Percentiles rank a stretch among this genome's conserved stretches.
Evolutionary conservation across 2,113 vertebrate genomes (phyloP).

Genomic region (Callocephalon fimbriatum): DNA sequence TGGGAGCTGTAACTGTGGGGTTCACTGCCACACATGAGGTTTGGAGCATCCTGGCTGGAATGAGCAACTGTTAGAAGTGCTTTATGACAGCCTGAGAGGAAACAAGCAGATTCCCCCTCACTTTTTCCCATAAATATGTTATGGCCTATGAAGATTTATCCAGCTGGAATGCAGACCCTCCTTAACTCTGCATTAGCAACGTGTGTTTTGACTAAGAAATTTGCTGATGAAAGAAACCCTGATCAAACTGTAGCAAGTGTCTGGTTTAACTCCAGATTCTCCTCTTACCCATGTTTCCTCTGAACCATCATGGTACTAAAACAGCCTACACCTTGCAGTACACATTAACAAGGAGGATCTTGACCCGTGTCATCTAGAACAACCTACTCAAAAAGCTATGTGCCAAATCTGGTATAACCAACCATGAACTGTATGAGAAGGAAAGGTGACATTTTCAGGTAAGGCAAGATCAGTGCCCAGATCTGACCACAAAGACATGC

Average conservation of each 20-base stretch:
- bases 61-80: background rate
- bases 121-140: rapidly evolving
- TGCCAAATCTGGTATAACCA: background rate
- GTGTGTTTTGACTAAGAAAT: background rate
- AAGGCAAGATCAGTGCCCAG: background rate
- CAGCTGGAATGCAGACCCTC: background rate
- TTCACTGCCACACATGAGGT: background rate
- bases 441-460: background rate
- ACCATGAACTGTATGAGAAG: background rate
- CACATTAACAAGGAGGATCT: background rate
- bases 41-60: background rate
- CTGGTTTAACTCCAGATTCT: background rate
- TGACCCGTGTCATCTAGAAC: too few species aligned
- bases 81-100: background rate
- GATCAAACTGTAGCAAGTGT: background rate
- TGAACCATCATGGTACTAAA: rapidly evolving
- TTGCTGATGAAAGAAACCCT: background rate
- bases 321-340: background rate
- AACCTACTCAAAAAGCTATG: background rate
- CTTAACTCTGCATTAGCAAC: background rate
- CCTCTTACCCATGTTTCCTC: background rate
- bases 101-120: background rate
- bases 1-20: background rate
- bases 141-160: background rate
- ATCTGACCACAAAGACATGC: background rate